Conservation (phyloP, 2,113 vertebrate genomes). For the Ariopsis seemanni region DNA sequence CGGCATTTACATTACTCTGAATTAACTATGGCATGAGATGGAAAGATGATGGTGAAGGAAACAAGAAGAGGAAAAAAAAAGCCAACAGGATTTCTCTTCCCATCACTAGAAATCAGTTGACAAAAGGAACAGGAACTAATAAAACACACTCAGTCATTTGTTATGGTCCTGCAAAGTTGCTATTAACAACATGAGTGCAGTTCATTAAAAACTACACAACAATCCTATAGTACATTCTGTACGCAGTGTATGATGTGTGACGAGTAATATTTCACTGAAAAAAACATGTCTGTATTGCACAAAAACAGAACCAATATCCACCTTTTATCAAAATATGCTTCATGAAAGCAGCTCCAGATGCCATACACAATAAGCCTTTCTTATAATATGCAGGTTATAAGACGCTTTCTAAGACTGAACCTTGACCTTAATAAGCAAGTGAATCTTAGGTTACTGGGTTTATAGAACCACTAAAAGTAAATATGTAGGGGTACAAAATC, state of each 20-base stretch:
- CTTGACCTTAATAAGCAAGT: background rate
- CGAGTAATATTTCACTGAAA: background rate
- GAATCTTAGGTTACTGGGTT: background rate
- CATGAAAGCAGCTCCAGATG: background rate
- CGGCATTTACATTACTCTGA: background rate
- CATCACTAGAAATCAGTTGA: background rate
- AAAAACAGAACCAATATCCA: background rate
- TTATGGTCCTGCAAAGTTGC: background rate
- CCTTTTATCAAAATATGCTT: background rate
- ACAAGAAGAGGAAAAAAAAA: background rate
- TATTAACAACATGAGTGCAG: background rate
- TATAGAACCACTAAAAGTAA: background rate
- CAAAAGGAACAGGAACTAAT: background rate
- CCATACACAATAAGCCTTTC: background rate
- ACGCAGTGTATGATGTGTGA: background rate
- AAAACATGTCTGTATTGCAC: background rate
- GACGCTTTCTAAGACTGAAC: background rate
- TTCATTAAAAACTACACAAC: background rate
- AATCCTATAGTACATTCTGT: background rate
- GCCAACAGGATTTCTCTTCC: background rate
- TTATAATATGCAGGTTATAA: background rate
- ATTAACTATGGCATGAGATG: background rate
- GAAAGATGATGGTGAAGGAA: background rate
- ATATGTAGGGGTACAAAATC: background rate
- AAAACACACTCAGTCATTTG: background rate